Base-by-base conservation (phyloP, 2,888 invertebrate genomes). In the Drosophila cyrtoloma region DNA sequence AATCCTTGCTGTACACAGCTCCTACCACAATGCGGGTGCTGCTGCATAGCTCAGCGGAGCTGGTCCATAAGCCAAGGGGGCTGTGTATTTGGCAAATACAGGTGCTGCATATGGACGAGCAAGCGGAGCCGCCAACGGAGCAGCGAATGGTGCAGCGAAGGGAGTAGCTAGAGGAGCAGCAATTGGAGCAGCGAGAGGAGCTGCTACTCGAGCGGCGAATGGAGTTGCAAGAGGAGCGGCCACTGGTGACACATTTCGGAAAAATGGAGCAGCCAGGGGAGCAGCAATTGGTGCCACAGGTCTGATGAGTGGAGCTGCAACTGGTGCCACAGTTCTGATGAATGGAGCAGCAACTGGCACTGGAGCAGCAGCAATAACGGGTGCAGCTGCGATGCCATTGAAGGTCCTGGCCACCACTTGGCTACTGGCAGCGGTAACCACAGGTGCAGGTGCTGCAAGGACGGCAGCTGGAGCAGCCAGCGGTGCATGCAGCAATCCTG, bases 361-460 rank as follows among this genome's bases (percentile, higher is more conserved):
- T 26, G 76, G 84, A 44, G 75, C 63, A 42, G 76, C 65, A 0
- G 74, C 85, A 60, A 86, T 61, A 63, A 90, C 35, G 2, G 91
- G 89, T 0, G 91, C 89, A 30, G 81, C 62, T 28, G 90, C 90
- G 42, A 91, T 89, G n/a, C 91, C 91, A 78, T 91, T 91, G 67
- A 78, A 84, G 12, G 83, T 91, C 42, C 91, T 74, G 28, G 90
- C 90, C 74, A 91, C 80, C 44, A 89, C 81, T 62, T 91, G 91
- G 67, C 84, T 91, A 42, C 91, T 91, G 71, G 90, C 88, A 57
- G 91, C 90, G 10, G 91, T 91, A 26, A 91, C 82, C n/a, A 90
- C 78, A 0, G 91, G 89, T 39, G 85, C 86, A 22, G 91, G 90
- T 19, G 89, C 90, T 19, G 89, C 89, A 44, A 84, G 44, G 12